phyloP scores from a whole-genome alignment of 1,140 invertebrate genomes.

The Listronotus oregonensis region DNA sequence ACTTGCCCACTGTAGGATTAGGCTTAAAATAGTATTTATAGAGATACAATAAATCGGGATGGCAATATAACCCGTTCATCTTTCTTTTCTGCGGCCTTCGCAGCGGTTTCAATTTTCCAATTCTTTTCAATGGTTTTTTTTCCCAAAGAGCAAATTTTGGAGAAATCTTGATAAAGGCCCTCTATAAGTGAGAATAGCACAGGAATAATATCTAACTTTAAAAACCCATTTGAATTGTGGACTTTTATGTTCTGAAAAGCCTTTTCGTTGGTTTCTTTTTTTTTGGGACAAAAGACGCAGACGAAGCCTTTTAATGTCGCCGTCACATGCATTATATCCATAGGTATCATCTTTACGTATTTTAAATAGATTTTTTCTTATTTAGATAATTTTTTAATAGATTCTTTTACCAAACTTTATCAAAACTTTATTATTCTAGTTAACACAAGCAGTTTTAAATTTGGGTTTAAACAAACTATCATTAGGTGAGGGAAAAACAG shows the following conservation, averaged over 20 bases:
- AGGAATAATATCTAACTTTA: slow-evolving; percentile 58
- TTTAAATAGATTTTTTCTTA: too few relatives aligned
- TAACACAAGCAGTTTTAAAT: too few relatives aligned
- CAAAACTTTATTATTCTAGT: too few relatives aligned
- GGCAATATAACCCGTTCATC: slow-evolving; percentile 42
- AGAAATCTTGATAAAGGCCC: slow-evolving; percentile 55
- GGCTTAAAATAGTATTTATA: slow-evolving; percentile 19
- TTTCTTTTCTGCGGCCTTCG: slow-evolving; percentile 30
- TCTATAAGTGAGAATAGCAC: slow-evolving; percentile 56
- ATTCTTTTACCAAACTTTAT: background rate
- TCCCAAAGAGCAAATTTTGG: too few relatives aligned
- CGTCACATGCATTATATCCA: too few relatives aligned
- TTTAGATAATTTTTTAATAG: too few relatives aligned
- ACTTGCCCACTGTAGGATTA: too few relatives aligned
- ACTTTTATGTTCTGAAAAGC: slow-evolving; percentile 57
- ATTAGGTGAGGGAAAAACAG: too few relatives aligned
- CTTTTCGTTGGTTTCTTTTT: slow-evolving; percentile 49
- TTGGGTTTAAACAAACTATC: too few relatives aligned
- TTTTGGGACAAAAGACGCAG: slow-evolving; percentile 19
- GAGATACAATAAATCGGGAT: slow-evolving; percentile 41
- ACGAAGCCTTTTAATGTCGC: too few relatives aligned
- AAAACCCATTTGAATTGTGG: slow-evolving; percentile 58
- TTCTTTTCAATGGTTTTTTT: slow-evolving; percentile 49
- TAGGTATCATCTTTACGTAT: too few relatives aligned
- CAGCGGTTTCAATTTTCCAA: slow-evolving; percentile 51